These are phyloP conservation scores for Philopotamus ludificatus DNA, from an alignment of 1,140 invertebrate species.

Conservation along the genomic window DNA sequence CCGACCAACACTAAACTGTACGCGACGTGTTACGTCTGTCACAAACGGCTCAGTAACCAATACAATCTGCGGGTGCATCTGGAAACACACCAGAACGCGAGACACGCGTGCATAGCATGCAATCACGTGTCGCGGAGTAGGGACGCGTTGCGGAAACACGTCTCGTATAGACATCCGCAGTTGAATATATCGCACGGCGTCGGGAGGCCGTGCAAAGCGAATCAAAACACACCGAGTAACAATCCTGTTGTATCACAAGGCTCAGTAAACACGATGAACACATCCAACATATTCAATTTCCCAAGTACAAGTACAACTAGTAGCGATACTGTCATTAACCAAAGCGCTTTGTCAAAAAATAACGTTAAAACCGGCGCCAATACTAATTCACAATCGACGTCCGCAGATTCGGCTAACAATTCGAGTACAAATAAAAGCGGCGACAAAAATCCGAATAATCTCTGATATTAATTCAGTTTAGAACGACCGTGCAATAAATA, in stretches of 20 bases:
- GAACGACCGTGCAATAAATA: too few species aligned
- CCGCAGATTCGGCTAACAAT: not conserved
- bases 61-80: slow-evolving; percentile 87
- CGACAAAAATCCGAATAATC: not conserved
- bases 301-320: slow-evolving; percentile 7
- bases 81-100: slow-evolving; percentile 82
- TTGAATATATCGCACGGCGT: slow-evolving; percentile 37
- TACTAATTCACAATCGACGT: not conserved
- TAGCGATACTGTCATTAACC: not conserved
- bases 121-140: slow-evolving; percentile 80
- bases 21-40: slow-evolving; percentile 80
- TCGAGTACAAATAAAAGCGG: slow-evolving; percentile 1
- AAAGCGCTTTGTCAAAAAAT: not conserved
- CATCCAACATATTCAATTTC: slow-evolving; percentile 32
- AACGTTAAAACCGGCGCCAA: not conserved
- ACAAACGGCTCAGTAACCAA: slow-evolving; percentile 84
- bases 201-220: slow-evolving; percentile 38
- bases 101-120: slow-evolving; percentile 77
- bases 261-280: slow-evolving; percentile 8
- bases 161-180: slow-evolving; percentile 76
- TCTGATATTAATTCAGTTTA: not conserved
- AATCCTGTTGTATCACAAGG: slow-evolving; percentile 5
- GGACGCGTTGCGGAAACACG: slow-evolving; percentile 83
- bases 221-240: slow-evolving; percentile 23
- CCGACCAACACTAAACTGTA: slow-evolving; percentile 46